Evolutionary conservation across 2,797 vertebrate species (phyloP), one percentile per base, ranked within the genome.

Genomic region (Macroramphosus scolopax): DNA sequence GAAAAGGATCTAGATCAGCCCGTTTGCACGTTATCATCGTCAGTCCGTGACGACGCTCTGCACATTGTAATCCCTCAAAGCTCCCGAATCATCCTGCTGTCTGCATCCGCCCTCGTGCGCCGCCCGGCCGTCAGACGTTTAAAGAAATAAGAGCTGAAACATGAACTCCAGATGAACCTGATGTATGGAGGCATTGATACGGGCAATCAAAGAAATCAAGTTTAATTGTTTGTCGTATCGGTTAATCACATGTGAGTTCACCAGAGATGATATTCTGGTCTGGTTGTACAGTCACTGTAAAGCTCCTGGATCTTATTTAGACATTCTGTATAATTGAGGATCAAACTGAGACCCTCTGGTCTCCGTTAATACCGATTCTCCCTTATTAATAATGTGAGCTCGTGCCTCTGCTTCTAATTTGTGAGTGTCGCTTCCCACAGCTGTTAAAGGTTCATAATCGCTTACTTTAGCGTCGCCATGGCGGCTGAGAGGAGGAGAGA

Each of bases 111-210:
- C 13, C 8, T 6, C 4, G 5, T 22, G 26, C 40, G 28, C 15
- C 29, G 25, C 22, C 34, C 13, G 17, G 25, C 15, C 22, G 43
- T 36, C 16, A 29, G 42, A 60, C 26, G 17, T 56, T 38, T 20
- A 33, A 47, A 45, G 17, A 3, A 45, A 39, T 26, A 16, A 54
- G 62, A 37, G 17, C 36, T 18, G 5, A 50, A 63, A 26, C 12
- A 3, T 18, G 11, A 42, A 41, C 30, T 46, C 15, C 1, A 5
- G 17, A 42, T 17, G 43, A 37, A 39, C 41, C 41, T 2, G 8
- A 12, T 16, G 14, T 26, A 26, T 43, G 15, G 30, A 25, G 57
- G 36, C 41, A 13, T 48, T 54, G 25, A 22, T 40, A 20, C 38
- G 14, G 12, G 28, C 33, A 48, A 48, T 48, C 33, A 36, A 36